phyloP scores from a whole-genome alignment of 2,888 invertebrate species.

The Trileptium ribeirensis region DNA sequence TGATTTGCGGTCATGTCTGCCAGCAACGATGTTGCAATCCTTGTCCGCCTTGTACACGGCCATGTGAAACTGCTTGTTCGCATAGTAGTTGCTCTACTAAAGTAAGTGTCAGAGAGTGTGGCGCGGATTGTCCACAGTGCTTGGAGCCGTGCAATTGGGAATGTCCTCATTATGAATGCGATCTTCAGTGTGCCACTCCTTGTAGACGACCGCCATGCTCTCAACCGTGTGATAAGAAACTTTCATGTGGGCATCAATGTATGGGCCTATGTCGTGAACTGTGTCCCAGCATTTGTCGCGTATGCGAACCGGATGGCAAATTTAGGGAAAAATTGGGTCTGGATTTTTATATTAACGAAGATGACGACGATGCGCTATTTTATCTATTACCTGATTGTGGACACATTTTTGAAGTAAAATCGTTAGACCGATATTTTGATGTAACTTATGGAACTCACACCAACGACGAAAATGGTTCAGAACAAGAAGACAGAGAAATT shows the following conservation, averaged over 20 bases:
- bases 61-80: constrained; percentile 55
- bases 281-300: constrained; percentile 61
- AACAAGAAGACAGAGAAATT: no score
- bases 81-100: constrained; percentile 56
- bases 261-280: constrained; percentile 67
- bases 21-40: constrained; percentile 41
- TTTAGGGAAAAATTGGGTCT: constrained; percentile 54
- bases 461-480: no score
- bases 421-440: constrained; percentile 54
- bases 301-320: constrained; percentile 56
- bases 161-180: constrained; percentile 53
- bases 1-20: constrained; percentile 61
- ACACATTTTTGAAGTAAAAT: constrained; percentile 56
- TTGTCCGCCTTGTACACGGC: constrained; percentile 52
- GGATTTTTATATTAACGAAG: constrained; percentile 62
- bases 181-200: constrained; percentile 50
- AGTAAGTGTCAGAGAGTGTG: constrained; percentile 36
- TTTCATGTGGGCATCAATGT: constrained; percentile 58
- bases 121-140: constrained; percentile 48
- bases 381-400: constrained; percentile 61
- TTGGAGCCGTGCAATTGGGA: constrained; percentile 46
- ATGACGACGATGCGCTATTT: constrained; percentile 62
- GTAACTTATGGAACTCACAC: constrained; percentile 31
- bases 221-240: constrained; percentile 48
- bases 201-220: constrained; percentile 52